A percentile compares a stretch with the other conserved stretches of the same genome.
These are phyloP conservation scores for Catalaphyllia jardinei DNA, from an alignment of 64 coral and sea anemone species.

Conservation along the genomic window DNA sequence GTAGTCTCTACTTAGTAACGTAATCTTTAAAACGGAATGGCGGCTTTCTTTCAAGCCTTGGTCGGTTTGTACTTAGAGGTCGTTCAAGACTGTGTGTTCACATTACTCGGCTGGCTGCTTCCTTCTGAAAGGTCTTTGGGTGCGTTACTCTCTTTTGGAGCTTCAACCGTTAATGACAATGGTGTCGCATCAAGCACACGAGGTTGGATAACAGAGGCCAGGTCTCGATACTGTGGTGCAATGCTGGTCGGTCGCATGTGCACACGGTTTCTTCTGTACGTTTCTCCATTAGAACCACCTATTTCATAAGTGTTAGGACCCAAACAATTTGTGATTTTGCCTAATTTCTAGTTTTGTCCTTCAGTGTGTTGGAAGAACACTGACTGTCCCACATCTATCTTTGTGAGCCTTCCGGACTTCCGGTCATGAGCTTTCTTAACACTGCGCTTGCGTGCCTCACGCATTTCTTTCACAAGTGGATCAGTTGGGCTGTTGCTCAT, in stretches of 20 bases:
- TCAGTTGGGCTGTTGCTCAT: neutral
- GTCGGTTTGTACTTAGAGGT: neutral
- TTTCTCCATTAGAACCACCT: too few relatives aligned
- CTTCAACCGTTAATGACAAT: neutral
- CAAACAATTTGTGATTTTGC: too few relatives aligned
- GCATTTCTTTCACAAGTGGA: slow-evolving; percentile 10
- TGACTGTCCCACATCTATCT: too few relatives aligned
- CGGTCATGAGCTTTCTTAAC: too few relatives aligned
- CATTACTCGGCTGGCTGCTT: neutral
- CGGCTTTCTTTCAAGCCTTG: neutral
- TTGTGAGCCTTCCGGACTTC: too few relatives aligned
- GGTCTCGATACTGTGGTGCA: neutral
- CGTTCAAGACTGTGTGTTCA: neutral
- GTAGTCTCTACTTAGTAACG: neutral
- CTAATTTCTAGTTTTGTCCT: too few relatives aligned
- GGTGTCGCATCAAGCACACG: neutral
- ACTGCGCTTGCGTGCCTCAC: slow-evolving; percentile 12
- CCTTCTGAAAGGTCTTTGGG: neutral
- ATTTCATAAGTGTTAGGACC: too few relatives aligned
- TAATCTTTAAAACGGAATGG: neutral
- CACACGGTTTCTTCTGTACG: too few relatives aligned
- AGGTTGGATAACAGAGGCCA: neutral
- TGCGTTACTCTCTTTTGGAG: neutral
- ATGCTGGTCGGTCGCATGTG: too few relatives aligned
- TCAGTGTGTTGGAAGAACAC: too few relatives aligned